Evolutionary conservation across 2,888 invertebrate genomes (phyloP).

Genomic region (Amphimallon solstitiale): DNA sequence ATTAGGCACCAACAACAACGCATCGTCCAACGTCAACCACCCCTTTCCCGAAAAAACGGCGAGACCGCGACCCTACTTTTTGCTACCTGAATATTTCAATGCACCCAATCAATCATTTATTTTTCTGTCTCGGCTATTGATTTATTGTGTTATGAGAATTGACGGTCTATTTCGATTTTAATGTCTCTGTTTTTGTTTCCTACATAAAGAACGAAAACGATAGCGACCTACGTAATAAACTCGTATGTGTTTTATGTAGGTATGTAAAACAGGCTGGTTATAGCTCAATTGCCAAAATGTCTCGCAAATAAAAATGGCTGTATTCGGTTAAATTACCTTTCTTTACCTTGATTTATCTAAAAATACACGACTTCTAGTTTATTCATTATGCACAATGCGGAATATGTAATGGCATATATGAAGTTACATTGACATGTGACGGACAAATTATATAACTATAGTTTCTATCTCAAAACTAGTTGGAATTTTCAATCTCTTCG

Average conservation of each 20-base stretch:
- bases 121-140: conserved; percentile 36
- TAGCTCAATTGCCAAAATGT: no score
- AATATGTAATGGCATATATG: no score
- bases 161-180: conserved; percentile 34
- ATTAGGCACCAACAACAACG: conserved; percentile 34
- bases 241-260: neutral
- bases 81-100: conserved; percentile 41
- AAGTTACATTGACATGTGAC: no score
- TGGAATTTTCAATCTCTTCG: no score
- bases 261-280: no score
- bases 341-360: no score
- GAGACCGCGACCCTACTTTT: conserved; percentile 37
- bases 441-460: no score
- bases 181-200: conserved; percentile 19
- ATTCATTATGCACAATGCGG: no score
- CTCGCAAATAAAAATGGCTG: no score
- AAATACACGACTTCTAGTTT: no score
- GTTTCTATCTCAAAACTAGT: no score
- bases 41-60: conserved; percentile 33
- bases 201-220: conserved; percentile 11
- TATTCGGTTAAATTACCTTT: no score
- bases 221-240: neutral
- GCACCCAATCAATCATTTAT: conserved; percentile 39
- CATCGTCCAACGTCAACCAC: conserved; percentile 34
- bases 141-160: conserved; percentile 35